phyloP scores from a whole-genome alignment of 2,797 vertebrate genomes.

The Nannoperca obscura region DNA sequence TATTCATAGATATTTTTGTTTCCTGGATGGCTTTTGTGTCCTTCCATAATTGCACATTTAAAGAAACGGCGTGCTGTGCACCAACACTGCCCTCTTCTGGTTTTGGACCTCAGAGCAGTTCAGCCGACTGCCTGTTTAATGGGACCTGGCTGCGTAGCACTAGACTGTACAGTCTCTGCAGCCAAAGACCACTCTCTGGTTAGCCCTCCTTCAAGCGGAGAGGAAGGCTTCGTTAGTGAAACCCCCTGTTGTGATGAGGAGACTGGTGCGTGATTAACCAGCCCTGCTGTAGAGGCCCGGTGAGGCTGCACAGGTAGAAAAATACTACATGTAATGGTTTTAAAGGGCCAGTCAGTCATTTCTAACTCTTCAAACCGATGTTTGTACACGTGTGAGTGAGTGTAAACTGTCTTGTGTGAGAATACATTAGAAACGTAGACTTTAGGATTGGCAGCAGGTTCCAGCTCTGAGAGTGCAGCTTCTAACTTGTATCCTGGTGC shows the following conservation, averaged over 20 bases:
- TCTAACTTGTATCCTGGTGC: background rate
- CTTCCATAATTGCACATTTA: background rate
- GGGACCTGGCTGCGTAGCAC: background rate
- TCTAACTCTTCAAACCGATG: background rate
- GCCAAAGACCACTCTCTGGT: background rate
- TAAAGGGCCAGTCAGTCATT: background rate
- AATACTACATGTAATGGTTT: background rate
- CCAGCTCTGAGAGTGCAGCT: background rate
- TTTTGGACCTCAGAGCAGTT: background rate
- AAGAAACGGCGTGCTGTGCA: background rate
- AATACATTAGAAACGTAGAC: background rate
- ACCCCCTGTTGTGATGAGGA: background rate
- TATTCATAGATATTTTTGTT: background rate
- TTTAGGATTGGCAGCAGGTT: background rate
- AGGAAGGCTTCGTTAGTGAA: background rate
- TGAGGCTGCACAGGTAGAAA: background rate
- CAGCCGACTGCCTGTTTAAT: background rate
- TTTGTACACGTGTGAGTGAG: background rate
- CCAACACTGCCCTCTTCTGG: constrained; percentile 45
- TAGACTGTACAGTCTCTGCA: background rate
- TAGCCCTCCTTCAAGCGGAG: background rate
- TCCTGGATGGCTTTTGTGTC: background rate
- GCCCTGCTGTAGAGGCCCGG: background rate
- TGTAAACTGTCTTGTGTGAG: background rate
- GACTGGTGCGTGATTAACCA: background rate